These are phyloP conservation scores for Ridgeia piscesae DNA, from an alignment of 1,140 invertebrate species.

Conservation along the genomic window DNA sequence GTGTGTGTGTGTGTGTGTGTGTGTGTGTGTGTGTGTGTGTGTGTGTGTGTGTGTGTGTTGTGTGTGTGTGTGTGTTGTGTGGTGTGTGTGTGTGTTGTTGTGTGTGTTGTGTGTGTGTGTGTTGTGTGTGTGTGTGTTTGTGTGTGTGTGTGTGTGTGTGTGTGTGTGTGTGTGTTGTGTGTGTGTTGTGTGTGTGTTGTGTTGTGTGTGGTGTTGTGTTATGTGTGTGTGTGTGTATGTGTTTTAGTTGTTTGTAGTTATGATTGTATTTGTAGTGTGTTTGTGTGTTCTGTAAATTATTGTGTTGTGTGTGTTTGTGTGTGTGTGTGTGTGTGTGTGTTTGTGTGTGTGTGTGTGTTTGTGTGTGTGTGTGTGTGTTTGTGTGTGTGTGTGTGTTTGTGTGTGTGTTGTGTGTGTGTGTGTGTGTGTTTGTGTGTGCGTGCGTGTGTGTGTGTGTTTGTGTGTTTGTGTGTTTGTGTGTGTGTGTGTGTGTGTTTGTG, in stretches of 20 bases:
- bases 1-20: no score
- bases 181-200: neutral
- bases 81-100: no score
- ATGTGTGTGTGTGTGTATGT: neutral
- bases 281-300: no score
- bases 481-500: neutral
- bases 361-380: neutral
- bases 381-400: neutral
- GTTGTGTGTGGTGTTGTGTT: neutral
- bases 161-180: neutral
- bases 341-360: neutral
- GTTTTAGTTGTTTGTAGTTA: no score
- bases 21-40: no score
- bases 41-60: no score
- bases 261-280: no score
- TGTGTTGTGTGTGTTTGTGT: neutral
- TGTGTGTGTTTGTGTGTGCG: neutral
- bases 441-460: neutral
- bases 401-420: neutral
- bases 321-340: neutral
- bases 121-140: neutral
- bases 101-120: neutral
- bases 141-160: neutral
- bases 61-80: no score
- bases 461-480: neutral